Conservation (phyloP, 2,797 vertebrate species). For the Myiotriccus ornatus region DNA sequence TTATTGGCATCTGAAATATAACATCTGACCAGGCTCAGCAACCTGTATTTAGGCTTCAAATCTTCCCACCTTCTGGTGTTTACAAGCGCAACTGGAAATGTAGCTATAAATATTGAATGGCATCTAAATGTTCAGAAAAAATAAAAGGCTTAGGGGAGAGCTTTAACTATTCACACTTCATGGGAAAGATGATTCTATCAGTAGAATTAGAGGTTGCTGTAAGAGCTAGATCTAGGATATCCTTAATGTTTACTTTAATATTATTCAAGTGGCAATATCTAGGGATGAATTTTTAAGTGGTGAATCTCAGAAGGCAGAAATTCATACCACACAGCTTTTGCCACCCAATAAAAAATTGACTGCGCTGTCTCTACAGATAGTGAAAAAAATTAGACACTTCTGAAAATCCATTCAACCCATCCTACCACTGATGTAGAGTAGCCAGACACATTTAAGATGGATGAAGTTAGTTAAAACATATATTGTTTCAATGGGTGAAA, state of each 20-base stretch:
- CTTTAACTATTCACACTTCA: neutral
- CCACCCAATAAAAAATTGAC: neutral
- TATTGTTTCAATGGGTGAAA: neutral
- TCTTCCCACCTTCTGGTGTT: conserved; percentile 62
- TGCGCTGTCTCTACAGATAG: neutral
- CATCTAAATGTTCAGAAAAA: conserved; percentile 34
- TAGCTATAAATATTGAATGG: conserved; percentile 50
- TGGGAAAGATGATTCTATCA: conserved; percentile 24
- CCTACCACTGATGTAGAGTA: neutral
- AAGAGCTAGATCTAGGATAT: neutral
- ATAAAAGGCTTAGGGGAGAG: neutral
- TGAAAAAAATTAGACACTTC: neutral
- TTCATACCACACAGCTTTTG: neutral
- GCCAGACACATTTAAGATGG: neutral
- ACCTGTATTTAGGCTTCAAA: conserved; percentile 66
- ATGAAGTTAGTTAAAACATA: neutral
- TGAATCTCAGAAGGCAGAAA: neutral
- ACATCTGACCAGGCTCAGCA: conserved; percentile 45
- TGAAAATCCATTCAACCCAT: neutral
- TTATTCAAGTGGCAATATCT: neutral
- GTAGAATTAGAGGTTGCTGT: conserved; percentile 4
- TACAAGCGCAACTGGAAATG: conserved; percentile 43
- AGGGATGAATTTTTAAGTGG: neutral
- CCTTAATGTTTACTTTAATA: neutral
- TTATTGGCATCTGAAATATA: conserved; percentile 57